Evolutionary conservation across 1,140 invertebrate species (phyloP).

Genomic region (Charaxes varanes): DNA sequence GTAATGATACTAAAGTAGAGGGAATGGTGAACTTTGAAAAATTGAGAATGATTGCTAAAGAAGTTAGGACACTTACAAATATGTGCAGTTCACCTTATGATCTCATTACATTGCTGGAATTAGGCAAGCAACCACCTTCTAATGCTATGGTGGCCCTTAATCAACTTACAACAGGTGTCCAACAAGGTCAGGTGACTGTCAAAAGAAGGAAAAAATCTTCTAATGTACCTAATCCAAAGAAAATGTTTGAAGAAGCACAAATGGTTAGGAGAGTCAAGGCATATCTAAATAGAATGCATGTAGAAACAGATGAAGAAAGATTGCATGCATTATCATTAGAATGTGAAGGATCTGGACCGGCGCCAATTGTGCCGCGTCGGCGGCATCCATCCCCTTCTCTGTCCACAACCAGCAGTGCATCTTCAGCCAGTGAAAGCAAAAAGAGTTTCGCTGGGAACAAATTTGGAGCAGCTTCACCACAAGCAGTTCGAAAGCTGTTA

Average conservation of each 20-base stretch:
- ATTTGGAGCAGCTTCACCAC: conserved; percentile 94
- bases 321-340: conserved; percentile 91
- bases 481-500: conserved; percentile 94
- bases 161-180: conserved; percentile 84
- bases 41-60: conserved; percentile 98
- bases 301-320: conserved; percentile 92
- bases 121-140: conserved; percentile 89
- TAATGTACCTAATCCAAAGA: conserved; percentile 94
- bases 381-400: conserved; percentile 90
- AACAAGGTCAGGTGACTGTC: conserved; percentile 85
- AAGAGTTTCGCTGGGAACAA: conserved; percentile 78
- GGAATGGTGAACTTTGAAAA: conserved; percentile 98
- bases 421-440: conserved; percentile 88
- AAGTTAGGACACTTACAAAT: conserved; percentile 93
- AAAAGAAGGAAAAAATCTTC: conserved; percentile 94
- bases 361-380: conserved; percentile 77
- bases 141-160: conserved; percentile 92
- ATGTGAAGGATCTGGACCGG: conserved; percentile 85
- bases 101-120: conserved; percentile 87
- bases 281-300: conserved; percentile 94
- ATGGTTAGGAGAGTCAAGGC: conserved; percentile 97
- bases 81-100: conserved; percentile 98
- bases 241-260: conserved; percentile 99
- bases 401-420: conserved; percentile 92
- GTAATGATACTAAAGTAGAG: conserved; percentile 96